Evolutionary conservation across 2,888 invertebrate genomes (phyloP).

Genomic region (Eupsilia transversa): DNA sequence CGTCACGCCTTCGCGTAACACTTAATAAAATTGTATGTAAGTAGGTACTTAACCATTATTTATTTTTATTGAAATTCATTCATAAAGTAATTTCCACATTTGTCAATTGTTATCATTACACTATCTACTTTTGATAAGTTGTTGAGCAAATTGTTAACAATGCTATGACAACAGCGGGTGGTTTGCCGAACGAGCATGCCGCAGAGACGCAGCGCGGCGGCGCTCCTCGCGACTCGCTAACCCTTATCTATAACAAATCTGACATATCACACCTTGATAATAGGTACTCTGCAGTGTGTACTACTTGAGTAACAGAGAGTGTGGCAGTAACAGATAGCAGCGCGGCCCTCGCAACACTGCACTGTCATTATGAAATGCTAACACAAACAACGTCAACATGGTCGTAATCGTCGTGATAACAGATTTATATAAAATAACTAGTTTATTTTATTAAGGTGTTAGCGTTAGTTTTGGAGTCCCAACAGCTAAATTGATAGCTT

Average conservation of each 20-base stretch:
- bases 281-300: background rate
- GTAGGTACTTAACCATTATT: no score
- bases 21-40: background rate
- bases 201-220: conserved; percentile 52
- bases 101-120: conserved; percentile 1
- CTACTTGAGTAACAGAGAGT: background rate
- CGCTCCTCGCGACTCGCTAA: conserved; percentile 43
- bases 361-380: background rate
- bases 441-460: background rate
- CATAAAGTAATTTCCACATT: conserved; percentile 10
- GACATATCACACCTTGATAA: conserved; percentile 56
- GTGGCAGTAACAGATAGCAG: background rate
- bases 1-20: no score
- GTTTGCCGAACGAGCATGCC: conserved; percentile 13
- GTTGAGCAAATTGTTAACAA: conserved; percentile 15
- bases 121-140: conserved; percentile 19
- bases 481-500: background rate
- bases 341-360: background rate
- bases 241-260: conserved; percentile 70
- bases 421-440: no score
- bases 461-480: background rate
- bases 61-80: conserved; percentile 11
- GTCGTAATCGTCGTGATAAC: background rate
- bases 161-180: background rate
- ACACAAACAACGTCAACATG: conserved; percentile 8